Conservation (phyloP, 2,797 vertebrate genomes). For the Acipenser transmontanus region DNA sequence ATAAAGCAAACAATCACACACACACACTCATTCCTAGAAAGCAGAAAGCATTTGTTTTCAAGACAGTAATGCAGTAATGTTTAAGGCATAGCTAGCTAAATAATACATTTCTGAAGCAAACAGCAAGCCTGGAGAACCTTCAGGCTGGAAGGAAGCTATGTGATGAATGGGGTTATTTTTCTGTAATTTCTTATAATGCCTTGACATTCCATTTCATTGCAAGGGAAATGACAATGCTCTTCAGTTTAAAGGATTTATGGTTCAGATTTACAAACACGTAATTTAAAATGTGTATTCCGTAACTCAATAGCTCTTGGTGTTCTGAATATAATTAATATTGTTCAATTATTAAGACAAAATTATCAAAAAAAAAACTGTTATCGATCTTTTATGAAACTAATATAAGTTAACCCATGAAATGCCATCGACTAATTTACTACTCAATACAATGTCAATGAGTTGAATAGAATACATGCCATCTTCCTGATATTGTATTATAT, state of each 20-base stretch:
- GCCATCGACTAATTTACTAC: no score
- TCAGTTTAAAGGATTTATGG: conserved; percentile 26
- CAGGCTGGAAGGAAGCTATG: conserved; percentile 15
- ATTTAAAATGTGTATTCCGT: not conserved
- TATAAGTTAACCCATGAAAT: no score
- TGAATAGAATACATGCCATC: no score
- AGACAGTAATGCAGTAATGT: conserved; percentile 19
- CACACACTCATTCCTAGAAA: conserved; percentile 6
- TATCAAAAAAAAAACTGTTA: no score
- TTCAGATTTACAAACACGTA: not conserved
- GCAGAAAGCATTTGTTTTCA: conserved; percentile 8
- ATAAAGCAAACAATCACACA: no score
- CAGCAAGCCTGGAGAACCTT: conserved; percentile 22
- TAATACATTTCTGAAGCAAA: conserved; percentile 37
- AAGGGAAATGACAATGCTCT: conserved; percentile 22
- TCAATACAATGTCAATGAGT: no score
- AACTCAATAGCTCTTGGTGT: not conserved
- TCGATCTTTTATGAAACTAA: not conserved
- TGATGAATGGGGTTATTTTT: conserved; percentile 30
- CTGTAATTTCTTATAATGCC: conserved; percentile 30
- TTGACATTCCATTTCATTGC: conserved; percentile 24
- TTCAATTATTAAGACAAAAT: no score
- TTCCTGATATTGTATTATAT: no score
- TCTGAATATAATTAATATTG: not conserved
- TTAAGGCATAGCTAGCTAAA: conserved; percentile 30